Percentiles rank a stretch among this genome's conserved stretches.
Evolutionary conservation across 2,113 vertebrate genomes (phyloP).

Genomic region (Sus scrofa): T2T-Sscrofa CM000820.6:105341501-105342000

Average conservation of each 20-base stretch:
- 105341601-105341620: not conserved
- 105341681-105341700: not conserved
- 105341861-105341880: not conserved
- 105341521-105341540: slow-evolving; percentile 59
- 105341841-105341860: slow-evolving; percentile 8
- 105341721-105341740: slow-evolving; percentile 36
- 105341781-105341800: slow-evolving; percentile 25
- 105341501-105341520: slow-evolving; percentile 77
- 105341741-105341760: not conserved
- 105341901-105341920: slow-evolving; percentile 41
- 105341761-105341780: not conserved
- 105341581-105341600: slow-evolving; percentile 56
- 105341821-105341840: not conserved
- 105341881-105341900: not conserved
- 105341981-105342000: slow-evolving; percentile 49
- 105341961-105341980: not conserved
- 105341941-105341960: slow-evolving; percentile 19
- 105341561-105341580: slow-evolving; percentile 20
- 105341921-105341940: slow-evolving; percentile 5
- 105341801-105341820: not conserved
- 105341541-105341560: slow-evolving; percentile 65
- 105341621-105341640: not conserved
- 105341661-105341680: not conserved
- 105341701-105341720: not conserved
- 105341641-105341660: not conserved